Percentiles rank a stretch among this genome's conserved stretches.
phyloP scores from a whole-genome alignment of 2,113 vertebrate species.

The Lophotis ruficrista region DNA sequence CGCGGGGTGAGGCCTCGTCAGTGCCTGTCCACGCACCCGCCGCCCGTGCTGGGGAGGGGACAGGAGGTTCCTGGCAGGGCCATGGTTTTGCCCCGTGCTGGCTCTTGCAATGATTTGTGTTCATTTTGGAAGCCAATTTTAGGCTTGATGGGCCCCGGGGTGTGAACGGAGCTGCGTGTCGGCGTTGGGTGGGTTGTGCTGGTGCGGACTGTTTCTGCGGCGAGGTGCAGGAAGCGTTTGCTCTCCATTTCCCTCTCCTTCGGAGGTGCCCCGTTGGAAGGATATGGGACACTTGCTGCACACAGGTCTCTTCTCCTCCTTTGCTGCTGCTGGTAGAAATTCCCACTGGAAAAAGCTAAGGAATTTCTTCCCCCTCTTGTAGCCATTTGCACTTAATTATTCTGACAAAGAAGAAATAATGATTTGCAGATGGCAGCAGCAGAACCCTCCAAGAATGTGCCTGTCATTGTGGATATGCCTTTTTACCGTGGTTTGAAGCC shows the following conservation, averaged over 20 bases:
- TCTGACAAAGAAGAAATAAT: conserved; percentile 6
- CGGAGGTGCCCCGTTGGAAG: background rate
- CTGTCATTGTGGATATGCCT: background rate
- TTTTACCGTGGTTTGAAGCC: background rate
- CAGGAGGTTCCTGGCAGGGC: background rate
- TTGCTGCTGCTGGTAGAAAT: background rate
- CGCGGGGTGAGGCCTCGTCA: rapidly evolving
- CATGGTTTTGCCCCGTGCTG: background rate
- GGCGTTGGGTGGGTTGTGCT: background rate
- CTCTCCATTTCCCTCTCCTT: background rate
- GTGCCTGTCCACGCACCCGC: rapidly evolving
- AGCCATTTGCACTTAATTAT: conserved; percentile 20
- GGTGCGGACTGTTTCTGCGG: background rate
- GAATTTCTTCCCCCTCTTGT: background rate
- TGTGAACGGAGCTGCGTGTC: background rate
- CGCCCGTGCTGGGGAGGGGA: background rate
- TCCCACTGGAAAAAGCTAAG: background rate
- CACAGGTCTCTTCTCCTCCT: background rate
- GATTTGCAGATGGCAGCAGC: conserved; percentile 47
- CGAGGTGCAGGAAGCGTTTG: background rate
- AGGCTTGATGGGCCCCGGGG: background rate
- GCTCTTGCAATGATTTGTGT: background rate
- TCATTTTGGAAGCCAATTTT: background rate
- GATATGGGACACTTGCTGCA: rapidly evolving
- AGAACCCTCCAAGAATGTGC: background rate